phyloP scores from a whole-genome alignment of 2,888 invertebrate species.

The Synergus itoensis region DNA sequence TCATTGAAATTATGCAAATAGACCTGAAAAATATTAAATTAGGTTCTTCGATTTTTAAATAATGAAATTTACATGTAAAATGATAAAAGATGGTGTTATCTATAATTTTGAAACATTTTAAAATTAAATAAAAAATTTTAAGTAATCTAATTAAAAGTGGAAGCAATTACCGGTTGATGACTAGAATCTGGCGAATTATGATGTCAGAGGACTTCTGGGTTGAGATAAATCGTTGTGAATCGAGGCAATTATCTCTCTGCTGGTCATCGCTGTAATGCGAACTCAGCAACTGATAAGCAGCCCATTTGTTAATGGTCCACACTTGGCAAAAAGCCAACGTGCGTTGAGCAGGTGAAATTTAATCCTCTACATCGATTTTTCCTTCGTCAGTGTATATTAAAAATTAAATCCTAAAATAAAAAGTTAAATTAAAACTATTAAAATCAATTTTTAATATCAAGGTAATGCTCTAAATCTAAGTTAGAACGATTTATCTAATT shows the following conservation, averaged over 20 bases:
- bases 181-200: slow-evolving; percentile 8
- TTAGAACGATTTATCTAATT: no score
- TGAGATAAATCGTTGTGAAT: slow-evolving; percentile 9
- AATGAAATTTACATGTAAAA: no score
- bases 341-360: slow-evolving; percentile 55
- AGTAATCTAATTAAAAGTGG: neutral
- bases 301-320: slow-evolving; percentile 68
- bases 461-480: no score
- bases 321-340: slow-evolving; percentile 70
- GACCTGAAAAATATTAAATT: no score
- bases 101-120: no score
- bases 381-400: no score
- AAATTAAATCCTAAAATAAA: neutral
- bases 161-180: neutral
- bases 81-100: no score
- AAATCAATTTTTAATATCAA: neutral
- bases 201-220: slow-evolving; percentile 35
- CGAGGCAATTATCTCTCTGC: slow-evolving; percentile 57
- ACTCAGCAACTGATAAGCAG: slow-evolving; percentile 73
- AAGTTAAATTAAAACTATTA: neutral
- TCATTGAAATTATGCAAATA: no score
- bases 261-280: slow-evolving; percentile 69
- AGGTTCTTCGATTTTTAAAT: no score
- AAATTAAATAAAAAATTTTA: no score
- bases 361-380: neutral